Percentiles rank a stretch among this genome's conserved stretches.
These are phyloP conservation scores for Sebastes umbrosus DNA, from an alignment of 2,797 vertebrate genomes.

Conservation along the genomic window DNA sequence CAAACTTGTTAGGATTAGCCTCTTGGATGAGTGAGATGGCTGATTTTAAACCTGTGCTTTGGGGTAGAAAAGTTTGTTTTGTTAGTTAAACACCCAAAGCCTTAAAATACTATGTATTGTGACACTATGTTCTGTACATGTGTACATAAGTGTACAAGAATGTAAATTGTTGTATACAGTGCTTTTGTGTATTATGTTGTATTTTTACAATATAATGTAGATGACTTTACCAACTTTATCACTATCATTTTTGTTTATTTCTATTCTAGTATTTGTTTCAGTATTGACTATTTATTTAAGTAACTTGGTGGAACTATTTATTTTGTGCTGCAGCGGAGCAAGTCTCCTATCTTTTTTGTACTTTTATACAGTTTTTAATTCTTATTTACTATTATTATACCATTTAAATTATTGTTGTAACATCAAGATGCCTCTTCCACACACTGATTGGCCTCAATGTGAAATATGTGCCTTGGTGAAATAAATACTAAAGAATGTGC, in stretches of 20 bases:
- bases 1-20: conserved; percentile 80
- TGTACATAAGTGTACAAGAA: conserved; percentile 84
- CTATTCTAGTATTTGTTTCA: conserved; percentile 83
- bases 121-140: conserved; percentile 82
- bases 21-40: conserved; percentile 65
- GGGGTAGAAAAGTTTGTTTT: conserved; percentile 61
- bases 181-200: conserved; percentile 77
- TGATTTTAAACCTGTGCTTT: conserved; percentile 79
- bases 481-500: conserved; percentile 79
- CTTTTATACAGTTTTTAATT: conserved; percentile 85
- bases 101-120: conserved; percentile 89
- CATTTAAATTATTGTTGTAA: conserved; percentile 79
- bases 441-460: conserved; percentile 83
- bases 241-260: conserved; percentile 77
- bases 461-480: conserved; percentile 82
- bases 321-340: conserved; percentile 81
- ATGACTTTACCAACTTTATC: conserved; percentile 70
- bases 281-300: conserved; percentile 88
- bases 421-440: conserved; percentile 79
- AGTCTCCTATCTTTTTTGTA: conserved; percentile 83
- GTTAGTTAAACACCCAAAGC: conserved; percentile 77
- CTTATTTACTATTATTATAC: conserved; percentile 73
- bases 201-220: conserved; percentile 79
- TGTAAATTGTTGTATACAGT: conserved; percentile 84
- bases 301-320: conserved; percentile 84